These are phyloP conservation scores for Xanthia togata DNA, from an alignment of 2,888 invertebrate genomes.

Conservation along the genomic window DNA sequence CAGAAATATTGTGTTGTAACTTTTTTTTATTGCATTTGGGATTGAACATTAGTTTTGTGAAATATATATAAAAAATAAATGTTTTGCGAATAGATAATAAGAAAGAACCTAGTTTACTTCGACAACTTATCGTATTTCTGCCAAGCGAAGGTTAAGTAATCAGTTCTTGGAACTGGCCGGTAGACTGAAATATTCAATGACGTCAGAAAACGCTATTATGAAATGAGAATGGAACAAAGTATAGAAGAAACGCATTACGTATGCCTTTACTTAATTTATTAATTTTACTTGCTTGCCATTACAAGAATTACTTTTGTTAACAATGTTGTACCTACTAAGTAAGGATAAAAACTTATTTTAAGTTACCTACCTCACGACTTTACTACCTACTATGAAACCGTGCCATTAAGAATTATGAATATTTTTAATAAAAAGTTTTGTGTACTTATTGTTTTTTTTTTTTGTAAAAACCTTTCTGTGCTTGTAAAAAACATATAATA, in stretches of 20 bases:
- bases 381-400: constrained; percentile 42
- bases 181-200: constrained; percentile 18
- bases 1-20: too few relatives aligned
- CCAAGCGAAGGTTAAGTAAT: constrained; percentile 21
- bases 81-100: too few relatives aligned
- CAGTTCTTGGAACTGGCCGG: constrained; percentile 29
- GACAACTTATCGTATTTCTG: constrained; percentile 15
- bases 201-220: constrained; percentile 8
- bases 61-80: too few relatives aligned
- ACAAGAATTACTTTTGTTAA: neutral
- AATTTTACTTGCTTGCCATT: neutral
- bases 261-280: neutral
- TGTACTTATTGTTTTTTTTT: too few relatives aligned
- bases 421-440: constrained; percentile 34
- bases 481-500: too few relatives aligned
- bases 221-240: constrained; percentile 6
- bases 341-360: neutral
- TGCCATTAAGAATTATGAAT: constrained; percentile 47
- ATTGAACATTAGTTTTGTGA: too few relatives aligned
- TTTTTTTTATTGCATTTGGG: too few relatives aligned
- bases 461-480: neutral
- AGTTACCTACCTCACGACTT: constrained; percentile 17
- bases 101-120: neutral
- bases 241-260: constrained; percentile 2
- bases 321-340: neutral